Evolutionary conservation across 2,888 invertebrate species (phyloP), one percentile per base, ranked within the genome.

Genomic region (Xestoiulus laeticollis): DNA sequence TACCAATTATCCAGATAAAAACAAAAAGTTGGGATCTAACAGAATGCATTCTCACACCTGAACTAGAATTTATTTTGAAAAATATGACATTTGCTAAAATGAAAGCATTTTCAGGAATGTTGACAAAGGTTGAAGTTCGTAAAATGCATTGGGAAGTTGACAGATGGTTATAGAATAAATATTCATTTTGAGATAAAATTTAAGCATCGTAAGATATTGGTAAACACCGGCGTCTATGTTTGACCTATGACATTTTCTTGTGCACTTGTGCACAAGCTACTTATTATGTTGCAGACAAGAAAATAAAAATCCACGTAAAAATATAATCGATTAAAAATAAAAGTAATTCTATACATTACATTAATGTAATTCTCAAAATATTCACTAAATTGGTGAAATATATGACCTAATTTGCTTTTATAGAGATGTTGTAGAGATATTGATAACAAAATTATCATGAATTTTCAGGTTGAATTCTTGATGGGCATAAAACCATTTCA

Each of bases 1-100:
- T 68, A 68, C 68, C 68, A 68, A 68, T 68, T 68, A 68, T 68
- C 68, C 68, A 68, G 68, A 22, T 22, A 48, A 48, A 16, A 22
- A 68, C 68, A 68, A 68, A 22, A 68, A 22, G n/a, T 22, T 22
- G 22, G 26, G 22, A 68, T 22, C 22, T 68, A 22, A 8, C 10
- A 8, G n/a, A 53, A 53, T 2, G 53, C 53, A 19, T 53, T 1
- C 5, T 16, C 1, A 19, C 53, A 53, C 53, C 0, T 53, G 16
- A 19, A 53, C 19, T 4, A 16, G 53, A 53, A 1, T 19, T 4
- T 19, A 53, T 53, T 14, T 53, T 19, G 53, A 48, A 48, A 19
- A 19, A 53, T 19, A 14, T 53, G 53, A 19, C 53, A 53, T 19
- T 19, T 53, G 38, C 16, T 4, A 53, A 19, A 19, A 4, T 53